Conservation (phyloP, 2,888 invertebrate genomes). For the Dastarcus helophoroides region DNA sequence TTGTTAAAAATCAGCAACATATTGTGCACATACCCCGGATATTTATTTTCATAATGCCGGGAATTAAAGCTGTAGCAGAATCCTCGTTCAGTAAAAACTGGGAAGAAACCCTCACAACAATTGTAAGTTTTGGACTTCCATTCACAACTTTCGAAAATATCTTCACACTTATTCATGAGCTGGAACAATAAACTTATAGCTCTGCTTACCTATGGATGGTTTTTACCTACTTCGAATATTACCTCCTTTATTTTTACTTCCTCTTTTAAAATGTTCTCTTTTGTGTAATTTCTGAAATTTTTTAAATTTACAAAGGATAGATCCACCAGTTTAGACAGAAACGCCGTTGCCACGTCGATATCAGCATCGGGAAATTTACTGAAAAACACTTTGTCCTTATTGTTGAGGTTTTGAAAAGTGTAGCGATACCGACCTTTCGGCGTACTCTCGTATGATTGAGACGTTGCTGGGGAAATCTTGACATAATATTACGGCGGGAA, state of each 20-base stretch:
- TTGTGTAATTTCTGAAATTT: slow-evolving; percentile 1
- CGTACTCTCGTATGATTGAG: slow-evolving; percentile 21
- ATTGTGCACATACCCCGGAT: slow-evolving; percentile 33
- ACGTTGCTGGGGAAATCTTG: slow-evolving; percentile 31
- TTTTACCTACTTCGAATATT: slow-evolving; percentile 22
- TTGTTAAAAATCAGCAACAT: not conserved
- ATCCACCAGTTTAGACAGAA: not conserved
- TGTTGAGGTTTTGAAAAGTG: slow-evolving; percentile 4
- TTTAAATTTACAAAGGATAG: not conserved
- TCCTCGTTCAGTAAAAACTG: slow-evolving; percentile 65
- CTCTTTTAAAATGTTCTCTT: slow-evolving; percentile 2
- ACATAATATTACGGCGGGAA: slow-evolving; percentile 62
- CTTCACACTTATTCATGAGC: slow-evolving; percentile 51
- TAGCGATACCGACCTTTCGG: slow-evolving; percentile 13
- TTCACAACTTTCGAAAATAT: slow-evolving; percentile 48
- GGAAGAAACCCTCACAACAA: slow-evolving; percentile 54
- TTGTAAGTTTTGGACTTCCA: slow-evolving; percentile 55
- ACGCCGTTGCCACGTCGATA: not conserved
- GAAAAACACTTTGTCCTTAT: too few relatives aligned
- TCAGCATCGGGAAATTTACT: not conserved
- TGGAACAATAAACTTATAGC: slow-evolving; percentile 23
- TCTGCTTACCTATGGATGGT: too few relatives aligned
- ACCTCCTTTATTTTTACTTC: slow-evolving; percentile 20
- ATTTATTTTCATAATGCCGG: slow-evolving; percentile 41
- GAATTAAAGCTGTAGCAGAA: slow-evolving; percentile 65